Conservation (phyloP, 2,113 vertebrate genomes). For the Scopus umbretta region DNA sequence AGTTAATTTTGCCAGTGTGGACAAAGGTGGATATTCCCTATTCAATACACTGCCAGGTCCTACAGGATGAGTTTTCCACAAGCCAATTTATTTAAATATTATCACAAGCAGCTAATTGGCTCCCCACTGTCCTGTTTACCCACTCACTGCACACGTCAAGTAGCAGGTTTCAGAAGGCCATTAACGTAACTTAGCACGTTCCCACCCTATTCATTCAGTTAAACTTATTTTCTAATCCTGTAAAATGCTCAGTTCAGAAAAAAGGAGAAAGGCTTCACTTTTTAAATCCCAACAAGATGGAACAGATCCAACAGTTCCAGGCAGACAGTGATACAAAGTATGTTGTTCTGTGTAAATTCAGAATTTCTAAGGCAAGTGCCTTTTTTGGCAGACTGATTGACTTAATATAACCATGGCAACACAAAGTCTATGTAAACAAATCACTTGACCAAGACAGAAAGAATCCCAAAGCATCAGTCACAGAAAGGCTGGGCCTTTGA, state of each 20-base stretch:
- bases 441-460: slow-evolving; percentile 22
- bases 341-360: slow-evolving; percentile 1
- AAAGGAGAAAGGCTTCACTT: not conserved
- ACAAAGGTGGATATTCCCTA: not conserved
- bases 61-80: not conserved
- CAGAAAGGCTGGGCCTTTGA: not conserved
- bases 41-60: not conserved
- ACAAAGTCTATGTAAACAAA: slow-evolving; percentile 44
- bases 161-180: not conserved
- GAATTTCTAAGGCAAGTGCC: slow-evolving; percentile 1
- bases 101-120: not conserved
- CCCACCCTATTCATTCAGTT: not conserved
- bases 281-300: slow-evolving; percentile 6
- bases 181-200: not conserved
- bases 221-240: not conserved
- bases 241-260: not conserved
- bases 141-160: not conserved
- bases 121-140: not conserved
- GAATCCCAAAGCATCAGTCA: not conserved
- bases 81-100: not conserved
- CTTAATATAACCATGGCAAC: slow-evolving; percentile 41
- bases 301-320: not conserved
- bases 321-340: slow-evolving; percentile 13
- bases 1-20: not conserved
- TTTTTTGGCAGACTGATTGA: not conserved